A percentile compares a stretch with the other conserved stretches of the same genome.
phyloP scores from a whole-genome alignment of 2,113 vertebrate genomes.

The Mus pahari region DNA sequence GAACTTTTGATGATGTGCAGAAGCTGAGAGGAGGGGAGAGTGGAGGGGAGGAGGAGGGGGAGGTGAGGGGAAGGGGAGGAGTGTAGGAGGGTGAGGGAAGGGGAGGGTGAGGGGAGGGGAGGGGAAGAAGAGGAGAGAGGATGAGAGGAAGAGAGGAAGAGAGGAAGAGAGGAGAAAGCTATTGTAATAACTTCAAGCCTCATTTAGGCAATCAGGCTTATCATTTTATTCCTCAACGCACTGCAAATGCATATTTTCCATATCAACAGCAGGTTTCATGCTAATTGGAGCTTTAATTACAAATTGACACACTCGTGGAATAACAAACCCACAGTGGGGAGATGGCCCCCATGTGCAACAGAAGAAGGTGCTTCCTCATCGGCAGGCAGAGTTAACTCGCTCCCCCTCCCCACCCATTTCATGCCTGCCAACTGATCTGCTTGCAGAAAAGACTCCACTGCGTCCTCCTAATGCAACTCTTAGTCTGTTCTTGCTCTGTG shows the following conservation, averaged over 20 bases:
- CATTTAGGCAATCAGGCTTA: background rate
- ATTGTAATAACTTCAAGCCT: background rate
- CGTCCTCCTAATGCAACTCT: background rate
- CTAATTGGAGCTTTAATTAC: background rate
- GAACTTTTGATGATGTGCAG: conserved; percentile 8
- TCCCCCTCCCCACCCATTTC: rapidly evolving
- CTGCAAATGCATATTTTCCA: background rate
- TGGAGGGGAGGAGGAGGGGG: no score
- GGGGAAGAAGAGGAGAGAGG: rapidly evolving
- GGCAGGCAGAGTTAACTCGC: background rate
- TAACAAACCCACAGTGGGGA: background rate
- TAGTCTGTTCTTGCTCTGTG: background rate
- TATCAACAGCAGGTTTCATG: background rate
- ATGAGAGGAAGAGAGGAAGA: rapidly evolving
- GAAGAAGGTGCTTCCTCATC: background rate
- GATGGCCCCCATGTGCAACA: background rate
- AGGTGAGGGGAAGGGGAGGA: no score
- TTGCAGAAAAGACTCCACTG: background rate
- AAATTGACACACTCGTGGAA: background rate
- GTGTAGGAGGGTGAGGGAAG: rapidly evolving
- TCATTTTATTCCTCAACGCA: background rate
- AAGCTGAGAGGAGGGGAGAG: background rate
- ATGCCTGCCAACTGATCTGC: background rate
- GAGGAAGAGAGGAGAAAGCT: background rate
- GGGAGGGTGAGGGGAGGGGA: no score